Evolutionary conservation across 23 tunicate species (phyloP).

Genomic region (Halocynthia roretzi): DNA sequence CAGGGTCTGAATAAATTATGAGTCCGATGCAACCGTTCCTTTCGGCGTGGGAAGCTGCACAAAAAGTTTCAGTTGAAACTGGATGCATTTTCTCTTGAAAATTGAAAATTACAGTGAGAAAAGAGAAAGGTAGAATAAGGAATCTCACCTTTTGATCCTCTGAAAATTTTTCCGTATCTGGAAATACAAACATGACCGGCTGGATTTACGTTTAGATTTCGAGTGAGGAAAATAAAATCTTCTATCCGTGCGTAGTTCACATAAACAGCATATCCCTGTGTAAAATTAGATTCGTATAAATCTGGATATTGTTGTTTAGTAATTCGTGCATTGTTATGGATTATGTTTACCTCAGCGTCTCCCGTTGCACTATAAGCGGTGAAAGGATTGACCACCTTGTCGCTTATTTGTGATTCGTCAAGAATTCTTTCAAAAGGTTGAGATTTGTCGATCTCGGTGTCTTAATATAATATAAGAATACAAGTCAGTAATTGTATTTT

Average conservation of each 20-base stretch:
- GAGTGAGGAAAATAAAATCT: slow-evolving; percentile 56
- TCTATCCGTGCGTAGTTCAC: slow-evolving; percentile 75
- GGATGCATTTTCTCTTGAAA: not conserved
- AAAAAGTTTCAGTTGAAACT: not conserved
- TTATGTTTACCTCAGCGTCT: slow-evolving; percentile 31
- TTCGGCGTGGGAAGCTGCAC: slow-evolving; percentile 51
- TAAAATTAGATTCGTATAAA: not conserved
- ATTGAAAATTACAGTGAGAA: not conserved
- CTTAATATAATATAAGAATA: not conserved
- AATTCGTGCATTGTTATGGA: too few species aligned
- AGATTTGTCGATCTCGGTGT: slow-evolving; percentile 47
- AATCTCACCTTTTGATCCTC: slow-evolving; percentile 71
- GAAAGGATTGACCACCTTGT: slow-evolving; percentile 83
- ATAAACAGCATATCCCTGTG: slow-evolving; percentile 62
- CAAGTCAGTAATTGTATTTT: too few species aligned
- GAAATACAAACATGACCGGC: slow-evolving; percentile 70
- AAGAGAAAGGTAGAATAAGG: not conserved
- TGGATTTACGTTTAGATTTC: slow-evolving; percentile 35
- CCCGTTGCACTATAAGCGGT: slow-evolving; percentile 67
- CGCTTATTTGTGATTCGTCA: slow-evolving; percentile 62
- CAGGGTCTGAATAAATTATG: slow-evolving; percentile 68
- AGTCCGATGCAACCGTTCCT: slow-evolving; percentile 69
- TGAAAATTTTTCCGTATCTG: slow-evolving; percentile 73
- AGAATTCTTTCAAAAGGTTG: slow-evolving; percentile 58
- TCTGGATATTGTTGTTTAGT: too few species aligned